Evolutionary conservation across 2,797 vertebrate genomes (phyloP).

Genomic region (Takifugu ocellatus): DNA sequence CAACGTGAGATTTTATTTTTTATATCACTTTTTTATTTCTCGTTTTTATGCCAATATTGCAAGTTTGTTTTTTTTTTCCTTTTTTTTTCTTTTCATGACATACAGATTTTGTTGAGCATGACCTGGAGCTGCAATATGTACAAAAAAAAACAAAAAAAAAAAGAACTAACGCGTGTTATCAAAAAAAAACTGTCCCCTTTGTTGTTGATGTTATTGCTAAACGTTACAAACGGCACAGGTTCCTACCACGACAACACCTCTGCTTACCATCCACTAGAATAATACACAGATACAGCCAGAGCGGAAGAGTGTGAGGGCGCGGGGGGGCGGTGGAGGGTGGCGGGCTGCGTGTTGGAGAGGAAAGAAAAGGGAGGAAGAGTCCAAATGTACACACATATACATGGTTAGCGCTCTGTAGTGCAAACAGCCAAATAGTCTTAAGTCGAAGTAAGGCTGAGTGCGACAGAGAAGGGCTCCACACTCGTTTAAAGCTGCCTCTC

Average conservation of each 20-base stretch:
- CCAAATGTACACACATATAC: slow-evolving; percentile 43
- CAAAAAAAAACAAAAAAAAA: slow-evolving; percentile 80
- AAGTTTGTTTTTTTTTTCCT: slow-evolving; percentile 76
- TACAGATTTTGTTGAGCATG: slow-evolving; percentile 86
- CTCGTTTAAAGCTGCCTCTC: slow-evolving; percentile 84
- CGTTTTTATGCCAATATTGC: slow-evolving; percentile 90
- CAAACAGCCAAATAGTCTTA: slow-evolving; percentile 65
- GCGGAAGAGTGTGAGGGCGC: slow-evolving; percentile 39
- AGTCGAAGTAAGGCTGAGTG: slow-evolving; percentile 72
- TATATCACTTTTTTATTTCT: slow-evolving; percentile 88
- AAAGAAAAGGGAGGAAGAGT: background rate
- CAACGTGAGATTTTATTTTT: slow-evolving; percentile 56
- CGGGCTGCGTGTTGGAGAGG: slow-evolving; percentile 31
- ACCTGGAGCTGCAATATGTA: slow-evolving; percentile 87
- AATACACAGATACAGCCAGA: slow-evolving; percentile 72
- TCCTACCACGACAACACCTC: slow-evolving; percentile 80
- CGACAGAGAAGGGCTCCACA: slow-evolving; percentile 69
- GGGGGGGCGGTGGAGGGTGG: slow-evolving; percentile 29
- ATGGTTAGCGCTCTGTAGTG: slow-evolving; percentile 63
- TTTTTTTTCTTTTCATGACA: slow-evolving; percentile 84
- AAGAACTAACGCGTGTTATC: slow-evolving; percentile 77
- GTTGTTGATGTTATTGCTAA: slow-evolving; percentile 97
- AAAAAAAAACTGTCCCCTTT: slow-evolving; percentile 80
- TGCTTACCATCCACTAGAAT: slow-evolving; percentile 77
- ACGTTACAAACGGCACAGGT: slow-evolving; percentile 95